Percentiles rank a stretch among this genome's conserved stretches.
Evolutionary conservation across 1,140 invertebrate species (phyloP).

Genomic region (Dufourea novaeangliae): DNA sequence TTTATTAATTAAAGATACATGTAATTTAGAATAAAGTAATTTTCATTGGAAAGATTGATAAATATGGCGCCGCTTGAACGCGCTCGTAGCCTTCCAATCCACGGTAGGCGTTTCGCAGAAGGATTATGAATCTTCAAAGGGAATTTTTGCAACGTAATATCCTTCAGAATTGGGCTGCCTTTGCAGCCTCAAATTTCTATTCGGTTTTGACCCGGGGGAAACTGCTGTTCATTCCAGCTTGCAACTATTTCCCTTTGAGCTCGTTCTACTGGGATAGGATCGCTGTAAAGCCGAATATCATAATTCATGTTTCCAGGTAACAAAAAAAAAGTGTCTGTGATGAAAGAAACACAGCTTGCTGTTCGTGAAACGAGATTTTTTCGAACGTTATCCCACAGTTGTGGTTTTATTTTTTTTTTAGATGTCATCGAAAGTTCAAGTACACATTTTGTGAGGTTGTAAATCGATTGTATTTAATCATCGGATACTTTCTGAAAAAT

Average conservation of each 20-base stretch:
- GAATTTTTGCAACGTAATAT: conserved; percentile 78
- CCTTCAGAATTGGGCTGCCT: conserved; percentile 74
- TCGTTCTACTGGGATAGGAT: conserved; percentile 38
- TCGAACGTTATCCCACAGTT: neutral
- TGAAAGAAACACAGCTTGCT: neutral
- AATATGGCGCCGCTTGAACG: conserved; percentile 10
- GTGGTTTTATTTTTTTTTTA: neutral
- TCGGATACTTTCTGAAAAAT: too few relatives aligned
- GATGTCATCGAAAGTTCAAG: too few relatives aligned
- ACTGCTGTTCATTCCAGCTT: conserved; percentile 79
- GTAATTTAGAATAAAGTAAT: neutral
- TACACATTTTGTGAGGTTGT: too few relatives aligned
- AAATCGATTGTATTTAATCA: too few relatives aligned
- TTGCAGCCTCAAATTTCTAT: conserved; percentile 75
- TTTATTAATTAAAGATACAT: neutral
- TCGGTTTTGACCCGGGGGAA: conserved; percentile 73
- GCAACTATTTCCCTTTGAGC: conserved; percentile 73
- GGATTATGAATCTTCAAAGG: conserved; percentile 60
- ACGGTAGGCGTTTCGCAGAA: conserved; percentile 38
- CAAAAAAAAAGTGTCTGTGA: conserved; percentile 25
- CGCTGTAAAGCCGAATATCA: conserved; percentile 47
- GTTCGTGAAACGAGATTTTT: conserved; percentile 15
- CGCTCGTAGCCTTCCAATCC: neutral
- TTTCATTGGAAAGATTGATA: conserved; percentile 12
- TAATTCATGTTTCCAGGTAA: conserved; percentile 57